These are phyloP conservation scores for Ooceraea biroi DNA, from an alignment of 1,140 invertebrate genomes.

Conservation along the genomic window DNA sequence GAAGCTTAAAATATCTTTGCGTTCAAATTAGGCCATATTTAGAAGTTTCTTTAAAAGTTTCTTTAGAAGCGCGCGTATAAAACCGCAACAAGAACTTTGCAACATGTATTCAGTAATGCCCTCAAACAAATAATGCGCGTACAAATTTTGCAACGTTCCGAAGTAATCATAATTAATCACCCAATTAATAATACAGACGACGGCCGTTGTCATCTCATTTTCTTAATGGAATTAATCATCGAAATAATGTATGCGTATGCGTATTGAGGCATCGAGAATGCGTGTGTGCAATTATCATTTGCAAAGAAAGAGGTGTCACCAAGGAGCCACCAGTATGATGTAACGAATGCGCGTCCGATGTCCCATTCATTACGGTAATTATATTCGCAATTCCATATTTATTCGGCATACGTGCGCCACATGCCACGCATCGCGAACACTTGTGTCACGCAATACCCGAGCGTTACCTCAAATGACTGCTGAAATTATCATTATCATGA, in stretches of 20 bases:
- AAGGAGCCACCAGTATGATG: background rate
- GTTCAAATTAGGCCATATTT: background rate
- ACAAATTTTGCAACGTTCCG: background rate
- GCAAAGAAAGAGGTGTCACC: conserved; percentile 27
- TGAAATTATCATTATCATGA: conserved; percentile 19
- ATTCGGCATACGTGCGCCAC: conserved; percentile 1
- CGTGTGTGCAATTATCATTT: conserved; percentile 38
- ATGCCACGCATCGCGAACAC: background rate
- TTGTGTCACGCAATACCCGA: background rate
- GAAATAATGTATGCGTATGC: conserved; percentile 10
- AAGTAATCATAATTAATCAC: conserved; percentile 22
- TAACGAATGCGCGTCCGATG: conserved; percentile 7
- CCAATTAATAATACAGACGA: background rate
- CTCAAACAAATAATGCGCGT: background rate
- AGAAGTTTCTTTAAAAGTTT: background rate
- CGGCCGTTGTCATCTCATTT: background rate
- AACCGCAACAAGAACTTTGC: no score
- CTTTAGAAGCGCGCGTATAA: no score
- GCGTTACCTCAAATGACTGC: conserved; percentile 14
- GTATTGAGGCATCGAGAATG: conserved; percentile 16
- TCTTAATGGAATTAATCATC: background rate
- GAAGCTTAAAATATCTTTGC: background rate
- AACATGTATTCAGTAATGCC: no score
- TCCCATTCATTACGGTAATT: conserved; percentile 38
- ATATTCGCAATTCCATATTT: conserved; percentile 51